phyloP scores from a whole-genome alignment of 2,888 invertebrate species.

The Lydus trimaculatus region DNA sequence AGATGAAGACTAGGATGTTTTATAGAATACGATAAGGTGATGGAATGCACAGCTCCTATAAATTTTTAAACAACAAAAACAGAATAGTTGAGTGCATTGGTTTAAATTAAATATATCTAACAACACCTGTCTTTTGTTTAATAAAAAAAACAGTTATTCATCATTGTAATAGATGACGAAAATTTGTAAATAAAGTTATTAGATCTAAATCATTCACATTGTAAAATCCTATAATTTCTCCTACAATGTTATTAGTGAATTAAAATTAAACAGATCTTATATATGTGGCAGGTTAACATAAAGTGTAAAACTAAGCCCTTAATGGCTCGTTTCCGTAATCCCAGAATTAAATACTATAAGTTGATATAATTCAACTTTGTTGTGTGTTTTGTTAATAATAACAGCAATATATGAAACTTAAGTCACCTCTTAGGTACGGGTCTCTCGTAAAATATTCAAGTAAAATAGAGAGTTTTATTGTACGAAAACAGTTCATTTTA shows the following conservation, averaged over 20 bases:
- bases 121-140: not conserved
- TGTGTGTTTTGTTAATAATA: not conserved
- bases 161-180: not conserved
- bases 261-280: slow-evolving; percentile 9
- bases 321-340: slow-evolving; percentile 11
- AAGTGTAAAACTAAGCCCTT: slow-evolving; percentile 11
- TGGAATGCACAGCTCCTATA: not conserved
- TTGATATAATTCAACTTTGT: not conserved
- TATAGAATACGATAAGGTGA: not conserved
- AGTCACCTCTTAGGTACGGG: not conserved
- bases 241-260: not conserved
- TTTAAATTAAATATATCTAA: not conserved
- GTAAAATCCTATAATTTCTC: not conserved
- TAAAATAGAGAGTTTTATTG: not conserved
- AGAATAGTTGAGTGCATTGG: not conserved
- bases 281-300: not conserved
- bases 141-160: not conserved
- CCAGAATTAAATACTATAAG: slow-evolving; percentile 11
- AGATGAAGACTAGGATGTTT: too few relatives aligned
- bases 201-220: not conserved
- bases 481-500: not conserved
- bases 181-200: not conserved
- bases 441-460: not conserved
- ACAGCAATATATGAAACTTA: not conserved
- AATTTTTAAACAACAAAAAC: not conserved